Conservation (phyloP, 2,113 vertebrate species). For the Mirounga angustirostris region DNA sequence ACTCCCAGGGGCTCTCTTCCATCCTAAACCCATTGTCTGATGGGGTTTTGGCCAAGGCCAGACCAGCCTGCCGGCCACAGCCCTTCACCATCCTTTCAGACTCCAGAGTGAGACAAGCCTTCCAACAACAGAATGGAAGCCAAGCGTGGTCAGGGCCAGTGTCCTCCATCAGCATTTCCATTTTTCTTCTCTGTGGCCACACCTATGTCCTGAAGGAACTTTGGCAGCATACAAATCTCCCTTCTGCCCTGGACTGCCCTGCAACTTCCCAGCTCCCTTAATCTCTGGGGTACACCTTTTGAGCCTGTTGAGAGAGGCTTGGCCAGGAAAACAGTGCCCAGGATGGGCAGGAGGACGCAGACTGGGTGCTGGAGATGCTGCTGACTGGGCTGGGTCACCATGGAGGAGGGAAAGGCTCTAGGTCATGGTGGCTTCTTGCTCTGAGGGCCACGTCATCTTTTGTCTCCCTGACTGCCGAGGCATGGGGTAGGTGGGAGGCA, state of each 20-base stretch:
- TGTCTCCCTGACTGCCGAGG: background rate
- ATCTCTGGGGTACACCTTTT: background rate
- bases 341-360: background rate
- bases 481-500: background rate
- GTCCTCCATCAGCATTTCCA: background rate
- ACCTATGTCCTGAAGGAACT: background rate
- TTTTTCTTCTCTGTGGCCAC: background rate
- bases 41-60: fast-evolving
- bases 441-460: background rate
- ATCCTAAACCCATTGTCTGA: background rate
- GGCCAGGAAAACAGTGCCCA: background rate
- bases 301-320: background rate
- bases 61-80: no score
- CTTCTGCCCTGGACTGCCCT: background rate
- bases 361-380: background rate
- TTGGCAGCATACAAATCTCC: background rate
- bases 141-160: fast-evolving
- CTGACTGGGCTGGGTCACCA: background rate
- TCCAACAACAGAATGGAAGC: background rate
- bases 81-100: background rate
- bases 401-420: background rate
- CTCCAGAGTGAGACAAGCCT: background rate
- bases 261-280: background rate
- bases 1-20: background rate
- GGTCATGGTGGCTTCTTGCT: background rate